A percentile compares a stretch with the other conserved stretches of the same genome.
phyloP scores from a whole-genome alignment of 2,797 vertebrate species.

The Chloroceryle inda region DNA sequence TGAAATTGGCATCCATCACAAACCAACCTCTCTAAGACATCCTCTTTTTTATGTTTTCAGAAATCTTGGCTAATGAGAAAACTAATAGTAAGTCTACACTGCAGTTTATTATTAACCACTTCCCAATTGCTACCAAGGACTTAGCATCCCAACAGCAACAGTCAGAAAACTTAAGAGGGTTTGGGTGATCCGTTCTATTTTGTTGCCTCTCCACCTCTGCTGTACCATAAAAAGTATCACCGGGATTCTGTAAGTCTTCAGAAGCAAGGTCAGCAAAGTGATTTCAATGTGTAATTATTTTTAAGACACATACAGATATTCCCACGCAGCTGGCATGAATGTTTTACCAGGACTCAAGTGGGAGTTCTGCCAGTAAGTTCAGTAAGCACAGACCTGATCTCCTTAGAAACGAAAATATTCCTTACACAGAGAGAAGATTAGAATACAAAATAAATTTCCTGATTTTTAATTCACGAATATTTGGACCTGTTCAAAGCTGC shows the following conservation, averaged over 20 bases:
- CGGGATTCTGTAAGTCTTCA: background rate
- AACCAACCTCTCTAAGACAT: background rate
- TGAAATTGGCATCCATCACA: background rate
- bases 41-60: background rate
- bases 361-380: background rate
- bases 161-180: background rate
- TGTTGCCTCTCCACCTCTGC: background rate
- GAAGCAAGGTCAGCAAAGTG: background rate
- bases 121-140: background rate
- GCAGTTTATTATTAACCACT: background rate
- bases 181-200: background rate
- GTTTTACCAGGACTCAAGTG: background rate
- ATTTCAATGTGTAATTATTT: background rate
- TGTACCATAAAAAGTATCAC: background rate
- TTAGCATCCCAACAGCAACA: background rate
- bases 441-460: background rate
- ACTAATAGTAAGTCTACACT: background rate
- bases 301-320: constrained; percentile 8
- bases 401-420: background rate
- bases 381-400: background rate
- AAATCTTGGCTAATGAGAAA: background rate
- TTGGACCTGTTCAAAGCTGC: background rate
- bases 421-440: background rate
- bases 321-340: background rate
- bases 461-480: background rate